These are phyloP conservation scores for Suncus etruscus DNA, from an alignment of 2,113 vertebrate species.

Conservation along the genomic window DNA sequence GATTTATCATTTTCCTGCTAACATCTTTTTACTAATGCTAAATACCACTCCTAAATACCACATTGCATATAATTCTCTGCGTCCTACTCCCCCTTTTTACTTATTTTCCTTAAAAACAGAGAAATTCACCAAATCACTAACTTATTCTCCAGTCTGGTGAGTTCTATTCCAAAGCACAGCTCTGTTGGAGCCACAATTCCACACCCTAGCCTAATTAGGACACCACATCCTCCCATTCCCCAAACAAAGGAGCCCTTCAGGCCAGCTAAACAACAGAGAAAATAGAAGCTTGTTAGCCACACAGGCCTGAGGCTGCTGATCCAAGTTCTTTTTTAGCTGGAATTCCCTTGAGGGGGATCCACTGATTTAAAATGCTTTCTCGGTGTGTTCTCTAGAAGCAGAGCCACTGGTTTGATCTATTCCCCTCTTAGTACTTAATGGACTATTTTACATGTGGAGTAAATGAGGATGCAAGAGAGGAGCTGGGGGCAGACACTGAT, in stretches of 20 bases:
- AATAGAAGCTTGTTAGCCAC: conserved; percentile 75
- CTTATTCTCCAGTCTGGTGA: conserved; percentile 34
- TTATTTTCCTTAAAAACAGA: conserved; percentile 56
- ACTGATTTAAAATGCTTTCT: conserved; percentile 68
- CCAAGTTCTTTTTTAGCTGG: conserved; percentile 74
- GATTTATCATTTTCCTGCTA: conserved; percentile 43
- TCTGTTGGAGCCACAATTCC: conserved; percentile 30
- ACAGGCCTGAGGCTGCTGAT: conserved; percentile 72
- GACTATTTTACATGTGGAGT: conserved; percentile 38
- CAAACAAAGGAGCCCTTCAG: conserved; percentile 79
- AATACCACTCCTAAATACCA: conserved; percentile 1
- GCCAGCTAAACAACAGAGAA: conserved; percentile 73
- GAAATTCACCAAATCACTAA: conserved; percentile 45
- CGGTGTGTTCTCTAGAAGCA: conserved; percentile 48
- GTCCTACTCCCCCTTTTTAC: not conserved
- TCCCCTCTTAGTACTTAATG: conserved; percentile 52
- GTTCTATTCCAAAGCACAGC: conserved; percentile 56
- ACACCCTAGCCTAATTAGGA: conserved; percentile 65
- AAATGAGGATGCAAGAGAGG: not conserved
- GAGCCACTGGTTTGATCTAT: conserved; percentile 25
- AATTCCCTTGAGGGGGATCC: conserved; percentile 72
- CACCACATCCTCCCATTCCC: conserved; percentile 51
- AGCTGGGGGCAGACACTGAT: not conserved
- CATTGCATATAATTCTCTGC: not conserved
- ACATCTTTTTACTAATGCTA: not conserved